phyloP scores from a whole-genome alignment of 1,140 invertebrate species.

The Drosophila malerkotliana region DNA sequence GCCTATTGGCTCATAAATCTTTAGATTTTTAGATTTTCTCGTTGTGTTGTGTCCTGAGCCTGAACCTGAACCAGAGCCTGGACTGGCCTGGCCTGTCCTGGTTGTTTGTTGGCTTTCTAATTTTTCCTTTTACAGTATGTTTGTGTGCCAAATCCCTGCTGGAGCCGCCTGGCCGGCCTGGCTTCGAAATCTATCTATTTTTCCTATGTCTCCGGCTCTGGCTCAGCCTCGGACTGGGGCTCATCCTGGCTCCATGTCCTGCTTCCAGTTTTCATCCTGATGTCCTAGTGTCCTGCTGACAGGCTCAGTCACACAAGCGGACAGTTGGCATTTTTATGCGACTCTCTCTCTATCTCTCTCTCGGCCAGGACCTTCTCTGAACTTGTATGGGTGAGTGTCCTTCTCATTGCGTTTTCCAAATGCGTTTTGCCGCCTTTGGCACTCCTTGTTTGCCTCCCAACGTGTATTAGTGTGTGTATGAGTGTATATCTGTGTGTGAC shows the following conservation, averaged over 20 bases:
- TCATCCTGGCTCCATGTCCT: slow-evolving; percentile 17
- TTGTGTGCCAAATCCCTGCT: slow-evolving; percentile 49
- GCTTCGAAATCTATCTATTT: slow-evolving; percentile 73
- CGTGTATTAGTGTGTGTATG: slow-evolving; percentile 12
- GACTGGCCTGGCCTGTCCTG: not conserved
- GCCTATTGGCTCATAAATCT: not conserved
- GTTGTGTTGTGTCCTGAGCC: not conserved
- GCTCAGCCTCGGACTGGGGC: not conserved
- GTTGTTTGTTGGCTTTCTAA: slow-evolving; percentile 52
- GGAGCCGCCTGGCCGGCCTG: slow-evolving; percentile 6
- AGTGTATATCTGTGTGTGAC: slow-evolving; percentile 10
- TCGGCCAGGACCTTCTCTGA: not conserved
- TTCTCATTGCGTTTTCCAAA: slow-evolving; percentile 71
- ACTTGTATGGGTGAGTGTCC: slow-evolving; percentile 23
- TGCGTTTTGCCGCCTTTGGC: slow-evolving; percentile 72
- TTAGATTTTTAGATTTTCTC: slow-evolving; percentile 4
- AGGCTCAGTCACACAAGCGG: slow-evolving; percentile 76
- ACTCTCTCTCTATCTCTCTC: not conserved
- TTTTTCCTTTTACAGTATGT: slow-evolving; percentile 37
- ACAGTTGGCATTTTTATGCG: slow-evolving; percentile 77
- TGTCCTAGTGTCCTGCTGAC: slow-evolving; percentile 64
- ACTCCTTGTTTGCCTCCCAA: not conserved
- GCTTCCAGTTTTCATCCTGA: slow-evolving; percentile 23
- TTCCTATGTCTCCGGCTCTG: slow-evolving; percentile 47
- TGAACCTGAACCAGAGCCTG: no score